Evolutionary conservation across 2,888 invertebrate species (phyloP).

Genomic region (Aphodius granarius): DNA sequence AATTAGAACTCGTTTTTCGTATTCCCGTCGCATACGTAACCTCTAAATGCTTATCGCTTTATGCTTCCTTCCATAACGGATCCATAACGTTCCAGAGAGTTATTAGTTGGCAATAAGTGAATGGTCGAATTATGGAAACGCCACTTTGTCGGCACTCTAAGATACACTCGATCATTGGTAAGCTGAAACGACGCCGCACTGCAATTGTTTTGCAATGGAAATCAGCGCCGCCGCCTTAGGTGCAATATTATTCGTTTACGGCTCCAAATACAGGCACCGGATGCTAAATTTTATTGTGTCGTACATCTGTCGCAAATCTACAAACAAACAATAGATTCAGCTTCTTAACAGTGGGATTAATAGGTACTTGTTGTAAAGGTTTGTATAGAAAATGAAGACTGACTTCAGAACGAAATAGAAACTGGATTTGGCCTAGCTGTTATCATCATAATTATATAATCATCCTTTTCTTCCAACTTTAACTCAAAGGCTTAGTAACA

Average conservation of each 20-base stretch:
- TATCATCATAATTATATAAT: no score
- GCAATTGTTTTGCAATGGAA: background rate
- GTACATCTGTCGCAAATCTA: background rate
- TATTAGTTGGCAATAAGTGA: background rate
- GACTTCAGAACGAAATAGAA: no score
- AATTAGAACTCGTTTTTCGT: constrained; percentile 36
- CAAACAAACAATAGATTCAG: no score
- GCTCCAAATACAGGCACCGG: background rate
- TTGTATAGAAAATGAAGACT: no score
- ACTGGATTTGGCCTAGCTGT: no score
- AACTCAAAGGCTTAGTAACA: no score
- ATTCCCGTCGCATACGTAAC: constrained; percentile 5
- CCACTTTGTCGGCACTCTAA: background rate
- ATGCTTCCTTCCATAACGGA: background rate
- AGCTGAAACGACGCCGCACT: background rate
- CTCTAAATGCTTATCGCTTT: constrained; percentile 7
- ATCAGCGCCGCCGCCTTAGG: background rate
- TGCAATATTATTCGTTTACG: background rate
- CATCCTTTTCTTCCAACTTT: no score
- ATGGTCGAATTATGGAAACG: background rate
- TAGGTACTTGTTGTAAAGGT: no score
- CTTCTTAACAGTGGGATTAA: no score
- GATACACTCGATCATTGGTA: background rate
- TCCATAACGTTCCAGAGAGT: background rate
- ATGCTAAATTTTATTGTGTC: background rate